These are phyloP conservation scores for Pristionchus fissidentatus DNA, from an alignment of 2,888 invertebrate species.

Conservation along the genomic window DNA sequence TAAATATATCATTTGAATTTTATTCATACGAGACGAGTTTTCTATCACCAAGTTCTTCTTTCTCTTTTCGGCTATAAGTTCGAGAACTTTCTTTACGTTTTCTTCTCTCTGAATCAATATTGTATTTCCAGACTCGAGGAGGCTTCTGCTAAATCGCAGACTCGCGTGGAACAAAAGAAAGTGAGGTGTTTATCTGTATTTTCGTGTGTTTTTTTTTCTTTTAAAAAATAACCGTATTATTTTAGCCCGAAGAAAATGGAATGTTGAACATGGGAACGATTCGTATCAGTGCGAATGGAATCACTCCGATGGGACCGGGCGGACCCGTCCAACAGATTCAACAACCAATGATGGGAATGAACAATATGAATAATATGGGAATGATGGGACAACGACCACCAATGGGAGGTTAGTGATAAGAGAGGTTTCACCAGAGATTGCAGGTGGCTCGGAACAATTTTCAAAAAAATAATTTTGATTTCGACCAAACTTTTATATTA, in stretches of 20 bases:
- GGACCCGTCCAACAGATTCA: neutral
- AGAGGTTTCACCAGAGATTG: too few species aligned
- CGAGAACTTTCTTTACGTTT: too few species aligned
- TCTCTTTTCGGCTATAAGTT: too few species aligned
- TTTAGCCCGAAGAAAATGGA: conserved; percentile 47
- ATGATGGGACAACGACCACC: conserved; percentile 46
- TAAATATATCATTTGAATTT: too few species aligned
- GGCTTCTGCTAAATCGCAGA: conserved; percentile 59
- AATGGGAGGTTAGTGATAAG: conserved; percentile 30
- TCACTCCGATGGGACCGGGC: conserved; percentile 44
- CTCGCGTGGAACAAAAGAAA: conserved; percentile 47
- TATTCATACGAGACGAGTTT: too few species aligned
- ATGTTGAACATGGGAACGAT: conserved; percentile 70
- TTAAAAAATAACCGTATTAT: neutral
- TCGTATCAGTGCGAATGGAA: conserved; percentile 59
- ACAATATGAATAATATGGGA: conserved; percentile 1
- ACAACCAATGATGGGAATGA: conserved; percentile 24
- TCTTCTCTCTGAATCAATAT: too few species aligned
- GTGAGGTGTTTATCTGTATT: conserved; percentile 3
- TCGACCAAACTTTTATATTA: neutral
- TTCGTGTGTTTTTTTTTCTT: neutral
- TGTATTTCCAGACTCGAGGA: conserved; percentile 67
- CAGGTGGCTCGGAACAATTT: too few species aligned
- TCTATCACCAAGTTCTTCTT: too few species aligned
- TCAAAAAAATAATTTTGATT: neutral